These are phyloP conservation scores for Speoplatyrhinus poulsoni DNA, from an alignment of 2,113 vertebrate genomes.

Conservation along the genomic window DNA sequence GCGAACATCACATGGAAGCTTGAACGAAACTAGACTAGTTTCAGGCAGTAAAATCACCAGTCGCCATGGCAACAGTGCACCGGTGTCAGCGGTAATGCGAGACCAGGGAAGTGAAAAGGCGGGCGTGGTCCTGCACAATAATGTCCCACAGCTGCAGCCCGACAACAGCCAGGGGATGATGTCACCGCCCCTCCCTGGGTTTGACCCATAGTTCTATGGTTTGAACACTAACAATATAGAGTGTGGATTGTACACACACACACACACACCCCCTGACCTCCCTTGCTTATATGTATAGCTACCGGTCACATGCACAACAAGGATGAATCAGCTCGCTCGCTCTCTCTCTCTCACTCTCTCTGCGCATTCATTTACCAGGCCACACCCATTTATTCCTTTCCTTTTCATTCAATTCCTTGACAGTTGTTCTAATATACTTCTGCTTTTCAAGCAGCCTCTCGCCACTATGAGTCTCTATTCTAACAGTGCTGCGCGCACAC, in stretches of 20 bases:
- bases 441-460: slow-evolving; percentile 20
- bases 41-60: slow-evolving; percentile 17
- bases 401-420: slow-evolving; percentile 11
- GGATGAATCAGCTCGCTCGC: neutral
- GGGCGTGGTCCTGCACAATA: slow-evolving; percentile 26
- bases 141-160: slow-evolving; percentile 44
- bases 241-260: neutral
- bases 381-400: neutral
- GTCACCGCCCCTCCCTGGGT: slow-evolving; percentile 1
- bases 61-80: slow-evolving; percentile 28
- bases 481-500: slow-evolving; percentile 33
- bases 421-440: slow-evolving; percentile 44
- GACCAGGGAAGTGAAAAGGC: slow-evolving; percentile 30
- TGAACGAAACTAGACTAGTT: slow-evolving; percentile 14
- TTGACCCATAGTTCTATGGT: too few species aligned
- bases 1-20: neutral
- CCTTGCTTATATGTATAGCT: neutral
- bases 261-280: neutral
- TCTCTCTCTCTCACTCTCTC: slow-evolving; percentile 1
- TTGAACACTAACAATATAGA: neutral
- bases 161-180: slow-evolving; percentile 31
- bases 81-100: slow-evolving; percentile 28
- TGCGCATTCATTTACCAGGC: neutral
- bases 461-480: slow-evolving; percentile 39
- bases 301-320: neutral